Percentiles rank a stretch among this genome's conserved stretches.
phyloP scores from a whole-genome alignment of 2,888 invertebrate genomes.

The Oxystoma pomonae region DNA sequence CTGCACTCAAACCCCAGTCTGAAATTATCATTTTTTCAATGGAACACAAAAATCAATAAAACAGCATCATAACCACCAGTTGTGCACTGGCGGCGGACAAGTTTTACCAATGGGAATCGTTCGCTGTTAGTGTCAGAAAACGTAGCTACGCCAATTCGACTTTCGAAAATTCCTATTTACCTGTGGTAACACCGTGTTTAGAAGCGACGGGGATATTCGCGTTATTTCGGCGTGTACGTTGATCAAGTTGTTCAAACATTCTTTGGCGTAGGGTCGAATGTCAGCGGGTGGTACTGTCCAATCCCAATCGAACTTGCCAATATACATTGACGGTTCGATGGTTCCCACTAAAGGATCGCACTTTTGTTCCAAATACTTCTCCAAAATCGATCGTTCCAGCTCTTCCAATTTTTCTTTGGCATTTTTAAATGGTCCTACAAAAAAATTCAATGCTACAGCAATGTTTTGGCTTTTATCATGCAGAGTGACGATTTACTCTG shows the following conservation, averaged over 20 bases:
- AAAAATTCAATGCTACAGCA: not conserved
- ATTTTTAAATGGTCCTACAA: conserved; percentile 58
- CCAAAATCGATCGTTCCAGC: conserved; percentile 63
- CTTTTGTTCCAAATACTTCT: conserved; percentile 84
- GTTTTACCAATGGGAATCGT: too few species aligned
- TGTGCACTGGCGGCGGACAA: too few species aligned
- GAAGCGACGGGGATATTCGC: conserved; percentile 71
- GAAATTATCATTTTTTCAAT: too few species aligned
- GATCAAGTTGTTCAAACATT: conserved; percentile 77
- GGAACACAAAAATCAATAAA: too few species aligned
- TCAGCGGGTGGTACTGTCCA: conserved; percentile 71
- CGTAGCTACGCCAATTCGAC: too few species aligned
- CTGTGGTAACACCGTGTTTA: conserved; percentile 66
- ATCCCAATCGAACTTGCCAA: conserved; percentile 84
- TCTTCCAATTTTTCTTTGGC: conserved; percentile 60
- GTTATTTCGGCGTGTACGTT: conserved; percentile 77
- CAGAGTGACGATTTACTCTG: too few species aligned
- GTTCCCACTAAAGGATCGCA: conserved; percentile 93
- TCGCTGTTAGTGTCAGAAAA: too few species aligned
- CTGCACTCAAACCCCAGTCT: too few species aligned
- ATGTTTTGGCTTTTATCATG: too few species aligned
- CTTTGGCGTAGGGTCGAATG: conserved; percentile 83
- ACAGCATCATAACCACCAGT: too few species aligned
- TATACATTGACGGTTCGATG: conserved; percentile 94
- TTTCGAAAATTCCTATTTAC: too few species aligned